Percentiles rank a stretch among this genome's conserved stretches.
Evolutionary conservation across 2,113 vertebrate genomes (phyloP).

Genomic region (Indicator indicator): DNA sequence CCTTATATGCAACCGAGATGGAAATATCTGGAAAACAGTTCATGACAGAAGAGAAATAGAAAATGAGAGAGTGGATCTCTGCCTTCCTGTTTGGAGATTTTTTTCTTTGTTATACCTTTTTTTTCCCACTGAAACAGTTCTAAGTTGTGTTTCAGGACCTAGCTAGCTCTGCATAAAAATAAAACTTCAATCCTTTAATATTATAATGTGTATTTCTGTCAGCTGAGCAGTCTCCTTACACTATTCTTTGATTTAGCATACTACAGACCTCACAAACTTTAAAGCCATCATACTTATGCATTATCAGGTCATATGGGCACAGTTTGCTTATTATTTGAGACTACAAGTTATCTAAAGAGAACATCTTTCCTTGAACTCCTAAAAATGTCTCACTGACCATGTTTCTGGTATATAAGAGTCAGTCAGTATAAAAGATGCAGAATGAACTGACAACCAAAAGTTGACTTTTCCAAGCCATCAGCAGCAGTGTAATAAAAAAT

Average conservation of each 20-base stretch:
- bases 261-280: constrained; percentile 22
- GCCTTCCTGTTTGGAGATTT: not conserved
- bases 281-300: not conserved
- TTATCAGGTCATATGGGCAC: constrained; percentile 7
- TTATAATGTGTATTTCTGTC: constrained; percentile 1
- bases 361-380: constrained; percentile 44
- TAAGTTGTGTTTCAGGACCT: not conserved
- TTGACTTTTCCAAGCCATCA: constrained; percentile 56
- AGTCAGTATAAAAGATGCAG: constrained; percentile 55
- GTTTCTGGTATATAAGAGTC: constrained; percentile 55
- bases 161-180: not conserved
- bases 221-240: not conserved
- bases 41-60: not conserved
- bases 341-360: constrained; percentile 36
- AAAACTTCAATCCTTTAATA: not conserved
- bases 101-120: not conserved
- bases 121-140: not conserved
- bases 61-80: not conserved
- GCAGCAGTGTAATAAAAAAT: constrained; percentile 67
- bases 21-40: not conserved
- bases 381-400: constrained; percentile 51
- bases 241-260: not conserved
- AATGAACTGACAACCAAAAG: constrained; percentile 59
- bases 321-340: constrained; percentile 42
- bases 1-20: not conserved